Base-by-base conservation (phyloP, 2,797 vertebrate species). In the Poliocrania exsul region DNA sequence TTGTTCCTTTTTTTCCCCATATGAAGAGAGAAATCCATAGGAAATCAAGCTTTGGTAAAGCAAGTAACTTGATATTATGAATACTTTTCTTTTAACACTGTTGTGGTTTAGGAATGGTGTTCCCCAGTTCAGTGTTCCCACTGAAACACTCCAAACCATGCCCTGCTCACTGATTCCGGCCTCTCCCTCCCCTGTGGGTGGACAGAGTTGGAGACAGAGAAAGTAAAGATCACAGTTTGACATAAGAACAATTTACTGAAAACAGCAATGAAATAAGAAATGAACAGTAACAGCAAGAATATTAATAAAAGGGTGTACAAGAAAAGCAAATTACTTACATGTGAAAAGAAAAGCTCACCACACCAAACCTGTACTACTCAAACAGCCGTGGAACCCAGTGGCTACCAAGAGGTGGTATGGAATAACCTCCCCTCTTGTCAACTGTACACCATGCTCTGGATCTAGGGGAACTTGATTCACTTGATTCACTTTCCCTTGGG, bases 291-390 rank as follows among this genome's bases (percentile, higher is more conserved):
- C 18, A 62, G 29, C 24, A 62, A 21, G 17, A 42, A 17, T 40
- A 33, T 28, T 40, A 42, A 62, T 33, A 62, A 42, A 51, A 42
- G 5, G 11, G 6, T 15, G 24, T 51, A 51, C 37, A 42, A 62
- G 15, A 42, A 51, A 33, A 77, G 58, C 15, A 10, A 33, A 29
- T 4, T 0, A 28, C n/a, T 61, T 61, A 50, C 14, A 21, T 2
- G 5, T 28, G 11, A 42, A 51, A 23, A 51, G 16, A 26, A 40
- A 19, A 23, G 21, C 13, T 42, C 24, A 53, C 49, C 18, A 21
- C 3, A 4, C 31, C 18, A 42, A 77, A 17, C 14, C 1, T 2
- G 11, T 61, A 21, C 25, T 33, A 5, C 11, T 33, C 5, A 2
- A 42, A 51, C 37, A 2, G 31, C 24, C 37, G 10, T 40, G 58